phyloP scores from a whole-genome alignment of 2,888 invertebrate species.

The Leucania comma region DNA sequence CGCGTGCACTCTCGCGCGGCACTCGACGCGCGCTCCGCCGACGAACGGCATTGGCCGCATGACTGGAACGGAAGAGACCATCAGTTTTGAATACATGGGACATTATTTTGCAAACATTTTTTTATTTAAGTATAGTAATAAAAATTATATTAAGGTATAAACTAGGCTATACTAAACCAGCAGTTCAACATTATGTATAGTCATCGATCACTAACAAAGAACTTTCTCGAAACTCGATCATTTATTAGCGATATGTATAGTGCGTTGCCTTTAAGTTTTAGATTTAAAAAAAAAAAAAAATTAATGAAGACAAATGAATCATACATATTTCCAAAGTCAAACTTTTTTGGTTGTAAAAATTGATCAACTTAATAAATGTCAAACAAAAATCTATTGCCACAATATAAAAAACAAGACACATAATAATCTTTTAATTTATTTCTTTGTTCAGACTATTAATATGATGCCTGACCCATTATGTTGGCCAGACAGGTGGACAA shows the following conservation, averaged over 20 bases:
- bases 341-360: not conserved
- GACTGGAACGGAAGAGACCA: conserved; percentile 77
- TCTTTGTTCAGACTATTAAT: conserved; percentile 2
- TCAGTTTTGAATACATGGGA: conserved; percentile 51
- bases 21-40: conserved; percentile 85
- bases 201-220: no score
- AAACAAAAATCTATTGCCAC: not conserved
- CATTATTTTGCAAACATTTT: not conserved
- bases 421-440: conserved; percentile 10
- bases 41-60: conserved; percentile 86
- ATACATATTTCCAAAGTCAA: not conserved
- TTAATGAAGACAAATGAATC: not conserved
- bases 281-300: no score
- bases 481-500: conserved; percentile 34
- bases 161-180: no score
- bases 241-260: no score
- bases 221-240: no score
- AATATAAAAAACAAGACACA: not conserved
- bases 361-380: conserved; percentile 1
- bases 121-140: not conserved
- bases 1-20: conserved; percentile 89
- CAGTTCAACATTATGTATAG: no score
- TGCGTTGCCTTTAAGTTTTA: not conserved
- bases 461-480: conserved; percentile 14
- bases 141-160: no score